Evolutionary conservation across 92 coral and sea anemone genomes (phyloP), one percentile per base, ranked within the genome.

Genomic region (Ricordea florida): DNA sequence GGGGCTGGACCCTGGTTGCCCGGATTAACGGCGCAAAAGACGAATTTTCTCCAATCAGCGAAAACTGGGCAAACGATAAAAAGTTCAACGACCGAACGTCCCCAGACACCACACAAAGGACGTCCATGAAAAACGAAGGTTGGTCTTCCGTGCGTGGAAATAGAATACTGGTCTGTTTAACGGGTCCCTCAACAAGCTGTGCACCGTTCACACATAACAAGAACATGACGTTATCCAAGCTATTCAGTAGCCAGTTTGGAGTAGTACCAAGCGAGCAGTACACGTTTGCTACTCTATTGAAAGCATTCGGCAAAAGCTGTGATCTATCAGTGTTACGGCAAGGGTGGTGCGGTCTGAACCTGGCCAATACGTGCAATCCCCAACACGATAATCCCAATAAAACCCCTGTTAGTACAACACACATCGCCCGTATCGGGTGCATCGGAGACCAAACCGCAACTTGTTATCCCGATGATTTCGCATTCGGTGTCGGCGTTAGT

Each of bases 21-120:
- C 85, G 97, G 47, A 75, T 88, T 24, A 73, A 72, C 50, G 97
- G 97, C 23, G 90, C 63, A 13, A 71, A 81, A 34, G 76, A 92
- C 48, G 97, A 91, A 32, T 91, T 91, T 78, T 91, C 97, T 14
- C 97, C 97, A 26, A 66, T 91, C 90, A 91, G 97, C 82, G 92
- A 89, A 72, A 91, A 73, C 90, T 91, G 97, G 97, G 89, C 92
- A 62, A 87, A 81, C 72, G 66, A 77, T 32, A 81, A 49, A 18
- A 69, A 76, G 21, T 79, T 87, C 50, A 91, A 91, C 79, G 88
- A 79, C 21, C 80, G 69, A 21, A 87, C 93, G 11, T 83, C 97
- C 10, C 70, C 90, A 31, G 97, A 91, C 57, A 79, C 57, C 8
- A 83, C 92, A 14, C 84, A 82, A 62, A 79, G 76, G 25, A 69